Evolutionary conservation across 2,797 vertebrate genomes (phyloP).

Genomic region (Enteromius anoplus): DNA sequence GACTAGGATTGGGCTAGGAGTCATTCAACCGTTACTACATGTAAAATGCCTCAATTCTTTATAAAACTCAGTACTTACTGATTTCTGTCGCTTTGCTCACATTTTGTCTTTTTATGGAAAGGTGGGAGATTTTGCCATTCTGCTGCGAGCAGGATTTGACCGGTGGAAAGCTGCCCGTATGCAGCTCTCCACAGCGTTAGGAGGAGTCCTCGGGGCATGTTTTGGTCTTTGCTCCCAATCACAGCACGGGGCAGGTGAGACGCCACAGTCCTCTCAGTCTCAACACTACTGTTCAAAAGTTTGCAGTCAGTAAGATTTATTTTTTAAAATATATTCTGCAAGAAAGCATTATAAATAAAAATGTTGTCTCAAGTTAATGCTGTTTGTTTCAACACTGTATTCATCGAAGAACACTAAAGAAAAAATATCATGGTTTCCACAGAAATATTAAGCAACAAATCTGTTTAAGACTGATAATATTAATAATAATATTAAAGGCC

Average conservation of each 20-base stretch:
- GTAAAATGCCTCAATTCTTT: not conserved
- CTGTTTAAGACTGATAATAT: not conserved
- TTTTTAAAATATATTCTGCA: not conserved
- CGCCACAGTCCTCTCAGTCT: not conserved
- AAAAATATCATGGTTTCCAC: not conserved
- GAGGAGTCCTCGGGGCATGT: slow-evolving; percentile 89
- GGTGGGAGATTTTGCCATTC: slow-evolving; percentile 98
- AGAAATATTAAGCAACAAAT: not conserved
- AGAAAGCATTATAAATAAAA: not conserved
- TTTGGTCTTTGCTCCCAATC: slow-evolving; percentile 92
- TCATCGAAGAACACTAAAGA: not conserved
- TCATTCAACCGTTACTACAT: not conserved
- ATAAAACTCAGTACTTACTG: not conserved
- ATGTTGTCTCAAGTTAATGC: not conserved
- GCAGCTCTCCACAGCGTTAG: slow-evolving; percentile 93
- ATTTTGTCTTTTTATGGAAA: slow-evolving; percentile 63
- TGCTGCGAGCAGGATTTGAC: slow-evolving; percentile 97
- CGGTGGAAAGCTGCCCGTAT: slow-evolving; percentile 96
- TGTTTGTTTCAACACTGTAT: not conserved
- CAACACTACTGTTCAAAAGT: not conserved
- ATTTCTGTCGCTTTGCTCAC: not conserved
- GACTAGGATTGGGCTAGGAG: not conserved
- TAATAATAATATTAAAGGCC: not conserved
- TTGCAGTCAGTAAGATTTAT: no score
- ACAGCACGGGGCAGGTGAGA: slow-evolving; percentile 89